Evolutionary conservation across 2,797 vertebrate genomes (phyloP), one percentile per base, ranked within the genome.

Genomic region (Arvicola amphibius): DNA sequence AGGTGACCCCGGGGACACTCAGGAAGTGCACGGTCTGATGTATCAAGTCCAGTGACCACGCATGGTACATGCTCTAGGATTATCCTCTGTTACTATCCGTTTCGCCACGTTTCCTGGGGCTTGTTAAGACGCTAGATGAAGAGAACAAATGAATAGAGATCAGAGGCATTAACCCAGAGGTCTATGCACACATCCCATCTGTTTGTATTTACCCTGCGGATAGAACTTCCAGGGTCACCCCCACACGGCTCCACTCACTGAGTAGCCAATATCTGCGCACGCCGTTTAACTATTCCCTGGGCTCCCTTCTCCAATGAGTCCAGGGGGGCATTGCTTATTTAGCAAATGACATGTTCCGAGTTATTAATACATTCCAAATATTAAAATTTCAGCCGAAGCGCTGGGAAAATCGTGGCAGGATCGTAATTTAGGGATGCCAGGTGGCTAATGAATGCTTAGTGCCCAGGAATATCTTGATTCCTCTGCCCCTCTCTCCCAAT

Each of bases 341-440:
- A 97, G 97, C 89, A 97, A 97, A 96, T 96, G 92, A 96, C 95
- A 97, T 93, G 96, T 97, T 96, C 96, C 0, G 11, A 95, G 94
- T 97, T 97, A 97, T 97, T 98, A 98, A 97, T 97, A 97, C 95
- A 92, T 95, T 96, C 96, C 96, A 97, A 97, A 97, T 97, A 97
- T 97, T 98, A 97, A 97, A 98, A 97, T 97, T 97, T 98, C 94
- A 96, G 94, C 88, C 0, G n/a, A 95, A 97, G 95, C 95, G 43
- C 95, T 96, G 96, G 96, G 95, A 98, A 97, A 97, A 97, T 97
- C 96, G 78, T 97, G 94, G 86, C 94, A 97, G 97, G 92, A 96
- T 95, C 94, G 76, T 97, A 95, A 97, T 97, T 97, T 96, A 97
- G 95, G 95, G 96, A 97, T 95, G 91, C 98, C 98, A 98, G 98